Conservation (phyloP, 2,113 vertebrate genomes). For the Sylvia atricapilla region DNA sequence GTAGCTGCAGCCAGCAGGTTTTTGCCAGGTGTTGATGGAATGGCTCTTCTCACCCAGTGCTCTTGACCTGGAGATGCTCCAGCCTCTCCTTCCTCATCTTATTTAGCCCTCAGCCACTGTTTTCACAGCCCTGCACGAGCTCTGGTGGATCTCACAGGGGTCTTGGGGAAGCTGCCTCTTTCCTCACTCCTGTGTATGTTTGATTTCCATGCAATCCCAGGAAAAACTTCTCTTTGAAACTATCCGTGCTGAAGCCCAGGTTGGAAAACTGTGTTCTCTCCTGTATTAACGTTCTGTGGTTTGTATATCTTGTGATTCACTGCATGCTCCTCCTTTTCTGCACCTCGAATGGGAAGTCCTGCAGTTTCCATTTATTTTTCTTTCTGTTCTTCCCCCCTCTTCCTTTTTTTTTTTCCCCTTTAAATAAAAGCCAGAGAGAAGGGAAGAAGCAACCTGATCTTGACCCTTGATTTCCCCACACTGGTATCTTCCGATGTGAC, state of each 20-base stretch:
- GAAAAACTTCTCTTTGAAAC: slow-evolving; percentile 91
- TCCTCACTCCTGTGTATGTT: slow-evolving; percentile 68
- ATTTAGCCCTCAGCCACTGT: background rate
- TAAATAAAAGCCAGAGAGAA: slow-evolving; percentile 32
- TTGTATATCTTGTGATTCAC: slow-evolving; percentile 63
- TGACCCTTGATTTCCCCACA: slow-evolving; percentile 16
- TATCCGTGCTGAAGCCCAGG: slow-evolving; percentile 88
- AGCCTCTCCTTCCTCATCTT: background rate
- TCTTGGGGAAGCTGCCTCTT: background rate
- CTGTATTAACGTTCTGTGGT: slow-evolving; percentile 73
- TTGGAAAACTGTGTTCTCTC: slow-evolving; percentile 80
- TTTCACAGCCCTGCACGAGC: background rate
- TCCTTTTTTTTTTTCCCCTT: background rate
- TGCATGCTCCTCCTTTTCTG: slow-evolving; percentile 63
- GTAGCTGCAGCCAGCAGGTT: background rate
- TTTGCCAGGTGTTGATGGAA: background rate
- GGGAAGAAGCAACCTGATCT: slow-evolving; percentile 17
- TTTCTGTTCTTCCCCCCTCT: background rate
- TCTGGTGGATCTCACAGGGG: background rate
- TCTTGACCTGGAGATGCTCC: background rate
- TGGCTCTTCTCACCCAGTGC: background rate
- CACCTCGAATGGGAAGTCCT: slow-evolving; percentile 32
- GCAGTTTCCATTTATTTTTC: slow-evolving; percentile 59
- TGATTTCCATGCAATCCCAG: slow-evolving; percentile 80
- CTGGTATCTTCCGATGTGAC: slow-evolving; percentile 47